These are phyloP conservation scores for Herminia tarsipennalis DNA, from an alignment of 2,888 invertebrate species.

Conservation along the genomic window DNA sequence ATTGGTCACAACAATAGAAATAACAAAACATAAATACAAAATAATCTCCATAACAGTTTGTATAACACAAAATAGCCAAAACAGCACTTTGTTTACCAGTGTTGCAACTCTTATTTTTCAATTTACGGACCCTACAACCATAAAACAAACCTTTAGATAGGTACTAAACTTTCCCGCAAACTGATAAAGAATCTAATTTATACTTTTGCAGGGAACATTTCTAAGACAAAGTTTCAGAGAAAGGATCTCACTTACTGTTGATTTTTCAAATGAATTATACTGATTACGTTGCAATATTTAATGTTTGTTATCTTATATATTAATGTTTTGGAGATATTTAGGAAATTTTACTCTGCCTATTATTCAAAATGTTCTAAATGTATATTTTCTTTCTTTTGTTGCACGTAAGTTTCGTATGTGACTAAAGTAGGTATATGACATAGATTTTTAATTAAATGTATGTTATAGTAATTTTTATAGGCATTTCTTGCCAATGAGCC, in stretches of 20 bases:
- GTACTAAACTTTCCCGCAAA: constrained; percentile 63
- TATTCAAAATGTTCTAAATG: too few species aligned
- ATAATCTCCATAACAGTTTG: too few species aligned
- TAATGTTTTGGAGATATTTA: constrained; percentile 28
- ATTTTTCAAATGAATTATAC: constrained; percentile 51
- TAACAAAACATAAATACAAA: too few species aligned
- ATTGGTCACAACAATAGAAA: too few species aligned
- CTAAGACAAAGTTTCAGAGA: constrained; percentile 52
- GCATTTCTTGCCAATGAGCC: too few species aligned
- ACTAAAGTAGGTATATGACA: too few species aligned
- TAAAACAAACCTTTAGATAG: constrained; percentile 66
- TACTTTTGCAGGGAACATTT: constrained; percentile 58
- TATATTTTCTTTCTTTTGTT: too few species aligned
- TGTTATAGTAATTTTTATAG: too few species aligned
- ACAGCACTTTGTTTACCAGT: too few species aligned
- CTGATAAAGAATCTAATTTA: constrained; percentile 75
- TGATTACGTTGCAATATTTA: constrained; percentile 49
- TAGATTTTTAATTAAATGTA: too few species aligned
- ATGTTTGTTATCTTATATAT: constrained; percentile 35
- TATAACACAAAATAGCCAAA: too few species aligned
- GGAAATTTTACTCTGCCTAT: constrained; percentile 8
- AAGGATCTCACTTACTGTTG: constrained; percentile 52
- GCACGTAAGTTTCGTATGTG: too few species aligned
- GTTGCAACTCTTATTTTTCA: constrained; percentile 54
- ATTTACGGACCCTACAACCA: constrained; percentile 58